Conservation (phyloP, 2,113 vertebrate genomes). For the Empidonax alnorum region DNA sequence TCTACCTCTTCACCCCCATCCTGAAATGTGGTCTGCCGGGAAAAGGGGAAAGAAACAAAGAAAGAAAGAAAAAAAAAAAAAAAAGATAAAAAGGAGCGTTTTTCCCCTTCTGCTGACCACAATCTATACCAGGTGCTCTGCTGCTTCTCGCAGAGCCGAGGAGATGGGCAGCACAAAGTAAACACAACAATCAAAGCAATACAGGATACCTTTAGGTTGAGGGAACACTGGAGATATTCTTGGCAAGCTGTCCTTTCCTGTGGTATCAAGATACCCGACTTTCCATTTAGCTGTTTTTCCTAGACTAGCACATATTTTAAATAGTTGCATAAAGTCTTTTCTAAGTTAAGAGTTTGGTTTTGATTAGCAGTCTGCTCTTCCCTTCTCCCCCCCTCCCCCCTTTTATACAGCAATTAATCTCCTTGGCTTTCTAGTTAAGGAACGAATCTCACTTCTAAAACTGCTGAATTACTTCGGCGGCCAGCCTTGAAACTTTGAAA, state of each 20-base stretch:
- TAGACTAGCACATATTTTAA: slow-evolving; percentile 68
- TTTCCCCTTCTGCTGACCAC: not conserved
- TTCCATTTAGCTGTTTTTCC: slow-evolving; percentile 68
- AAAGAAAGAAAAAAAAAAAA: not conserved
- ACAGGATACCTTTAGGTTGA: not conserved
- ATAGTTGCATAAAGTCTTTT: slow-evolving; percentile 46
- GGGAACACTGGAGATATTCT: slow-evolving; percentile 51
- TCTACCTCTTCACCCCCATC: slow-evolving; percentile 96
- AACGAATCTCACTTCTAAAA: slow-evolving; percentile 32
- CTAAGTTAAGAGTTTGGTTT: slow-evolving; percentile 54
- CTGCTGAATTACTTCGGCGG: not conserved
- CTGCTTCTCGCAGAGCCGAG: slow-evolving; percentile 7
- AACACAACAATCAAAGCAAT: slow-evolving; percentile 32
- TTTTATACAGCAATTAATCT: slow-evolving; percentile 28
- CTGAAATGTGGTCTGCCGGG: slow-evolving; percentile 90
- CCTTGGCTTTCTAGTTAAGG: not conserved
- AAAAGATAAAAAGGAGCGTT: not conserved
- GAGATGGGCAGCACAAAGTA: slow-evolving; percentile 40
- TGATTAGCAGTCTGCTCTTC: slow-evolving; percentile 32
- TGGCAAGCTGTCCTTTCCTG: slow-evolving; percentile 62
- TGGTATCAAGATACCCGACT: slow-evolving; percentile 63
- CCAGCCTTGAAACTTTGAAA: not conserved
- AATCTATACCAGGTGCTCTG: slow-evolving; percentile 56
- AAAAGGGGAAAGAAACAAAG: not conserved
- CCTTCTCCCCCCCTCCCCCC: not conserved